These are phyloP conservation scores for Drosophila oshimai DNA, from an alignment of 1,140 invertebrate species.

Conservation along the genomic window DNA sequence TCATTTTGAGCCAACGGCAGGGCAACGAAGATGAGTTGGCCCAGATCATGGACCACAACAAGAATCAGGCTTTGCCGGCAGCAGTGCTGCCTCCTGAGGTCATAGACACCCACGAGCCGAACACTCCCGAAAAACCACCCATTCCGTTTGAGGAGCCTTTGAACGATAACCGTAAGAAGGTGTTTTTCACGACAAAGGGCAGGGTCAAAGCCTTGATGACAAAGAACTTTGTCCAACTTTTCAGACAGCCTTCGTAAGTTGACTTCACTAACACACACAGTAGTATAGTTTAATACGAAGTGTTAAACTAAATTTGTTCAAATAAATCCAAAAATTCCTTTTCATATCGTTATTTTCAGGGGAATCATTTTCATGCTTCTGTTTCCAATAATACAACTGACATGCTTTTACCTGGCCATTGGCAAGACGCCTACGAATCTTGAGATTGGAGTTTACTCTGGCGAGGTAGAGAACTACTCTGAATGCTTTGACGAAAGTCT, in stretches of 20 bases:
- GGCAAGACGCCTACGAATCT: slow-evolving; percentile 90
- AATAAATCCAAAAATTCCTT: not conserved
- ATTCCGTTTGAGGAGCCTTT: slow-evolving; percentile 45
- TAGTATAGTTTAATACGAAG: no score
- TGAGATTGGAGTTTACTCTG: slow-evolving; percentile 89
- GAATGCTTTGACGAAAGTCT: slow-evolving; percentile 70
- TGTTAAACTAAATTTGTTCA: not conserved
- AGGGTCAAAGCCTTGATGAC: slow-evolving; percentile 82
- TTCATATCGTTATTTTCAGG: slow-evolving; percentile 83
- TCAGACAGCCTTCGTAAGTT: slow-evolving; percentile 87
- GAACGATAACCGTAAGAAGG: slow-evolving; percentile 66
- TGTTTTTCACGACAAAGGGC: slow-evolving; percentile 77
- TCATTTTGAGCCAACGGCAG: slow-evolving; percentile 87
- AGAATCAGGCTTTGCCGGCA: slow-evolving; percentile 46
- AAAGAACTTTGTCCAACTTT: slow-evolving; percentile 87
- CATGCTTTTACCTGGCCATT: slow-evolving; percentile 91
- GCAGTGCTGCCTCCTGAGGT: slow-evolving; percentile 62
- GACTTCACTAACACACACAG: no score
- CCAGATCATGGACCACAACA: slow-evolving; percentile 51
- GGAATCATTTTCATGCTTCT: slow-evolving; percentile 91
- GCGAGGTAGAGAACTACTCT: slow-evolving; percentile 85
- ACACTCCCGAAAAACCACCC: slow-evolving; percentile 46
- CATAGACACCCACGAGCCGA: slow-evolving; percentile 54
- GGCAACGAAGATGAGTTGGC: slow-evolving; percentile 78
- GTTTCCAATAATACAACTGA: slow-evolving; percentile 91